Evolutionary conservation across 2,113 vertebrate genomes (phyloP).

Genomic region (Epinephelus lanceolatus): DNA sequence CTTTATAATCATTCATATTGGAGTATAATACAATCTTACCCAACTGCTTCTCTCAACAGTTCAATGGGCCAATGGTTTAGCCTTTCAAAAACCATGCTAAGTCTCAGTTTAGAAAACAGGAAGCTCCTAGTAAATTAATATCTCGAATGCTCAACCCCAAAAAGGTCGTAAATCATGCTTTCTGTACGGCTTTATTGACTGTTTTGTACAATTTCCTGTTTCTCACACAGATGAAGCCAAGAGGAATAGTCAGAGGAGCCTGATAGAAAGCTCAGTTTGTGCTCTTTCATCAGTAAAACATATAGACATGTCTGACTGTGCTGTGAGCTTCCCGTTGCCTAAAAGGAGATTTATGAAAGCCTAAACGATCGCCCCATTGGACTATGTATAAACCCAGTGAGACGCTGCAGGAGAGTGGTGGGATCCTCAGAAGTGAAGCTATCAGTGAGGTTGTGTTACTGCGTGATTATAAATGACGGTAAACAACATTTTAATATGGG

Average conservation of each 20-base stretch:
- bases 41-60: not conserved
- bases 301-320: constrained; percentile 3
- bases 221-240: not conserved
- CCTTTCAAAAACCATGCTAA: constrained; percentile 5
- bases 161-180: constrained; percentile 1
- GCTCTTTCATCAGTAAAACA: constrained; percentile 7
- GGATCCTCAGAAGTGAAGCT: constrained; percentile 12
- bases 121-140: constrained; percentile 3
- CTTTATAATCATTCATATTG: not conserved
- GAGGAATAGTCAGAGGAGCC: not conserved
- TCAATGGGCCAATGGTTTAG: not conserved
- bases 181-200: constrained; percentile 19
- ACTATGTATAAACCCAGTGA: constrained; percentile 9
- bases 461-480: not conserved
- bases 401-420: not conserved
- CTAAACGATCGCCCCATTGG: not conserved
- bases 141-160: constrained; percentile 5
- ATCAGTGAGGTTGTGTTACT: not conserved
- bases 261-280: constrained; percentile 4
- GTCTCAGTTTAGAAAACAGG: not conserved
- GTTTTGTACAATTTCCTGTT: constrained; percentile 13
- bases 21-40: not conserved
- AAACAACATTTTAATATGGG: not conserved
- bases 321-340: constrained; percentile 7
- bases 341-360: constrained; percentile 26